Percentiles rank a stretch among this genome's conserved stretches.
phyloP scores from a whole-genome alignment of 2,113 vertebrate species.

The Turnix velox region DNA sequence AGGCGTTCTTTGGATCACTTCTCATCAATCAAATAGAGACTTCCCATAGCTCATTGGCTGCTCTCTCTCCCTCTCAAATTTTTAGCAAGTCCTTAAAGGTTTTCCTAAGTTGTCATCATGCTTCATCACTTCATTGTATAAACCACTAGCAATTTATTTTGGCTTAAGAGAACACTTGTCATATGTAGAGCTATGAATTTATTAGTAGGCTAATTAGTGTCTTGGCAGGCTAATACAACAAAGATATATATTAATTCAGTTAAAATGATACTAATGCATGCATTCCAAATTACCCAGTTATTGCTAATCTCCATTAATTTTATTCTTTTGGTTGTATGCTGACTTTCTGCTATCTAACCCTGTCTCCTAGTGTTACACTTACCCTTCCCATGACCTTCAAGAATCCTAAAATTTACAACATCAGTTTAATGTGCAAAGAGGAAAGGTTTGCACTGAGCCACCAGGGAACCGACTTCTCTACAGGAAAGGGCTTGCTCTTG shows the following conservation, averaged over 20 bases:
- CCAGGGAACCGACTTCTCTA: background rate
- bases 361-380: background rate
- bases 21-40: background rate
- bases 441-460: background rate
- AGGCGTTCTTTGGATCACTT: background rate
- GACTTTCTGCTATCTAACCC: background rate
- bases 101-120: background rate
- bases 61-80: background rate
- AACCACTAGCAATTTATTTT: background rate
- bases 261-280: background rate
- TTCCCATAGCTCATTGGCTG: background rate
- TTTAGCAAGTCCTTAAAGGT: background rate
- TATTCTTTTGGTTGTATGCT: background rate
- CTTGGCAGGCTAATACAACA: slow-evolving; percentile 3
- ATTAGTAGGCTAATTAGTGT: slow-evolving; percentile 19
- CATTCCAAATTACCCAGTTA: slow-evolving; percentile 8
- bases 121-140: background rate
- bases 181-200: background rate
- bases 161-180: background rate
- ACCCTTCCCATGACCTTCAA: background rate
- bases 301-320: background rate
- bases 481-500: background rate
- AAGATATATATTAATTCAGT: slow-evolving; percentile 14
- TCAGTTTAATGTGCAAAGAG: background rate
- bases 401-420: background rate